phyloP scores from a whole-genome alignment of 2,113 vertebrate species.

The Columba livia region DNA sequence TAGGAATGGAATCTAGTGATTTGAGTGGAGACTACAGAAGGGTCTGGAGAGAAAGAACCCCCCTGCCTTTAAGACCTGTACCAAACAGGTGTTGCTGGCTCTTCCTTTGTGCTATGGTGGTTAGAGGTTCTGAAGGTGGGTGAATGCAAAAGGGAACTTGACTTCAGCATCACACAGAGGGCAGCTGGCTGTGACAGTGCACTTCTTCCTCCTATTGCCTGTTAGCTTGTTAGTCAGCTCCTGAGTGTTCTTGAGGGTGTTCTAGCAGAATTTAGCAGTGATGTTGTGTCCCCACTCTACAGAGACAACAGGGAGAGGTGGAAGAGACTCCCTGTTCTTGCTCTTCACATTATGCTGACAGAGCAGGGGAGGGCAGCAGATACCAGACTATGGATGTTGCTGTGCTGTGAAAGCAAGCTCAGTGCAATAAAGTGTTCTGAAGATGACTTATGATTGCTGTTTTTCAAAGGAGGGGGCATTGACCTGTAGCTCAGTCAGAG shows the following conservation, averaged over 20 bases:
- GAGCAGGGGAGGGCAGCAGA: conserved; percentile 4
- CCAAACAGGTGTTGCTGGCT: not conserved
- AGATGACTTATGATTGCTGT: not conserved
- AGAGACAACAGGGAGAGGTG: not conserved
- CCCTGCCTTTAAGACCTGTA: not conserved
- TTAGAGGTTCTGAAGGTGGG: not conserved
- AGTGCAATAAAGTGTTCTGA: not conserved
- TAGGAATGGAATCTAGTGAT: accelerated
- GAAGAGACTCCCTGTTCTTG: not conserved
- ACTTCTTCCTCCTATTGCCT: not conserved
- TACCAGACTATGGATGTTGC: not conserved
- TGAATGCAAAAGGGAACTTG: not conserved
- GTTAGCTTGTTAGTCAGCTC: not conserved
- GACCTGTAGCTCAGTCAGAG: not conserved
- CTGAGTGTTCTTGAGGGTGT: not conserved
- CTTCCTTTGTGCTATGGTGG: not conserved
- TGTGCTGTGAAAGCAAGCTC: not conserved
- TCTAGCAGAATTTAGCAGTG: not conserved
- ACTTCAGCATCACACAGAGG: accelerated
- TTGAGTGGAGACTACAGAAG: not conserved
- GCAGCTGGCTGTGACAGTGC: not conserved
- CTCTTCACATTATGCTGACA: accelerated
- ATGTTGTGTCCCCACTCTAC: accelerated
- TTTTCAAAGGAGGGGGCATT: not conserved
- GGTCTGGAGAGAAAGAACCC: not conserved